Base-by-base conservation (phyloP, 2,113 vertebrate species). In the Microcebus ravelobensis region DNA sequence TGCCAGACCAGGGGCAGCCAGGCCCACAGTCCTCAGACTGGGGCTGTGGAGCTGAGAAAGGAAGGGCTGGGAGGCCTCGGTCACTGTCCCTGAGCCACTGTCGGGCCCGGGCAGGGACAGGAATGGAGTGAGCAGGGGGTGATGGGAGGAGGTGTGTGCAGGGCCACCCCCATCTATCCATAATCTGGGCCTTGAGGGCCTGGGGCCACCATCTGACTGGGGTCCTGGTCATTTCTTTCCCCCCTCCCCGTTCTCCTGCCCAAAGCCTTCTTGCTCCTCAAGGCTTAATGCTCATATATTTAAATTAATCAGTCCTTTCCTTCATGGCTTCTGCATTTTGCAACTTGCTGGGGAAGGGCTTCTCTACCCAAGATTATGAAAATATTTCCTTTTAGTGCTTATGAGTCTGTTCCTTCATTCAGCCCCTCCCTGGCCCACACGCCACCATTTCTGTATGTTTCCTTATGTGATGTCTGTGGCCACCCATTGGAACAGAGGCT, bases 401-500 rank as follows among this genome's bases (percentile, higher is more conserved):
- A 0, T 48, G 3, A 21, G 39, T 29, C 34, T 57, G 20, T 14
- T 4, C 7, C 23, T 34, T 34, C 61, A 63, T 13, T 63, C 61
- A 12, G 61, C 29, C 61, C 61, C 61, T 14, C 52, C 79, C 86
- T 20, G 81, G 9, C 67, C 36, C 4, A 0, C 2, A 57, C 8
- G 6, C 59, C 4, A 1, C 4, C 1, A 50, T 71, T 63, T 18
- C 10, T 36, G 0, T 2, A 8, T 21, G 48, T 25, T 84, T 59
- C 0, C 57, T 4, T 48, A 10, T 25, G 29, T 18, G 0, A 0
- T 13, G 15, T 27, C 29, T 31, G 0, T 15, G 27, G 0, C 20
- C 12, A 11, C 21, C 42, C 57, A 11, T 1, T 23, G 21, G 21
- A 55, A 71, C 0, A 71, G 81, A 82, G 59, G 21, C 68, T 23